phyloP scores from a whole-genome alignment of 2,888 invertebrate genomes.

The Temnothorax rugatulus region DNA sequence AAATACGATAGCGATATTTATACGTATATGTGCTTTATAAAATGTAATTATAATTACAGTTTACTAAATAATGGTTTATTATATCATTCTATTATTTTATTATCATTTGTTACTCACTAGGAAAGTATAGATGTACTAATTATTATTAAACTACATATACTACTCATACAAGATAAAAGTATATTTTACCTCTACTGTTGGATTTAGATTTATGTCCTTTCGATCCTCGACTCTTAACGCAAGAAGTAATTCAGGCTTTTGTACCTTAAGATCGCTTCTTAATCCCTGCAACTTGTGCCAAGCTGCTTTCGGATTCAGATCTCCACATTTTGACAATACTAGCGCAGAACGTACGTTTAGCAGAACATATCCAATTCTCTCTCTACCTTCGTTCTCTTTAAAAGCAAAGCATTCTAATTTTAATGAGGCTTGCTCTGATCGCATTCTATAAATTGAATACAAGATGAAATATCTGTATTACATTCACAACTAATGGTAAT shows the following conservation, averaged over 20 bases:
- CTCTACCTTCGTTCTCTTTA: slow-evolving; percentile 88
- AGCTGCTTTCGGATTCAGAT: slow-evolving; percentile 80
- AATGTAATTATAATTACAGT: slow-evolving; percentile 4
- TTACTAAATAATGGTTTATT: not conserved
- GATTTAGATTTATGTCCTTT: slow-evolving; percentile 53
- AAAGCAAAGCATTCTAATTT: slow-evolving; percentile 90
- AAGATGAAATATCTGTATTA: slow-evolving; percentile 62
- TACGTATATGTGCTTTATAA: not conserved
- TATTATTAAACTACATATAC: not conserved
- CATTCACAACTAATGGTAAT: not conserved
- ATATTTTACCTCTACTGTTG: slow-evolving; percentile 60
- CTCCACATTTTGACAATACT: slow-evolving; percentile 88
- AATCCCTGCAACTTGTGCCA: slow-evolving; percentile 85
- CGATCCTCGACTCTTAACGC: slow-evolving; percentile 83
- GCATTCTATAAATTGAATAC: slow-evolving; percentile 88
- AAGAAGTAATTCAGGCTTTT: slow-evolving; percentile 84
- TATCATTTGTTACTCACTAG: not conserved
- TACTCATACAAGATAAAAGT: not conserved
- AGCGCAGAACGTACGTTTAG: slow-evolving; percentile 91
- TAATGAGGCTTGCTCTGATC: slow-evolving; percentile 91
- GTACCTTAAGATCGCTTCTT: slow-evolving; percentile 81
- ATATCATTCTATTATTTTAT: not conserved
- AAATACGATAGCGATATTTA: not conserved
- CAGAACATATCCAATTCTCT: slow-evolving; percentile 90
- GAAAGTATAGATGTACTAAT: not conserved